These are phyloP conservation scores for Ptycholaimellus sp. DNA, from an alignment of 2,888 invertebrate genomes.

Conservation along the genomic window DNA sequence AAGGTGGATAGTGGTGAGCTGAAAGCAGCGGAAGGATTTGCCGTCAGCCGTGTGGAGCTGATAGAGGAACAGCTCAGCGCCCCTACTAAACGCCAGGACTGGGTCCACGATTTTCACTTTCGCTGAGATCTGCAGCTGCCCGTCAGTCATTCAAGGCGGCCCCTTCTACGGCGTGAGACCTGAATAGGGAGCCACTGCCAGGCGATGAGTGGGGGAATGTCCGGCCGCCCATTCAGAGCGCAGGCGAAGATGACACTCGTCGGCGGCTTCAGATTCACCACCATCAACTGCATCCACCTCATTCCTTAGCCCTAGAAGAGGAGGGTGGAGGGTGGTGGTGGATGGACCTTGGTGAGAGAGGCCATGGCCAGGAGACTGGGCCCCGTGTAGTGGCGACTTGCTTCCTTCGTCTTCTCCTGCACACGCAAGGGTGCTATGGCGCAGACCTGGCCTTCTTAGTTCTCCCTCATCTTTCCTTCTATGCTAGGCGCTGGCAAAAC, in stretches of 20 bases:
- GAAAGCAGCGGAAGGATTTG: slow-evolving; percentile 3
- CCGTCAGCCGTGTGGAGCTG: slow-evolving; percentile 33
- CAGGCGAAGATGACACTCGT: slow-evolving; percentile 13
- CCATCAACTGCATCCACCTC: no score
- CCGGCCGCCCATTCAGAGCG: slow-evolving; percentile 27
- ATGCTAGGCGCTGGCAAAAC: no score
- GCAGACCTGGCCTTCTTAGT: no score
- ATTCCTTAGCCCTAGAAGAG: slow-evolving; percentile 52
- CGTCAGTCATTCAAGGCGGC: slow-evolving; percentile 27
- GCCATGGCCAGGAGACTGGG: slow-evolving; percentile 37
- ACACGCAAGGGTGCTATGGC: slow-evolving; percentile 42
- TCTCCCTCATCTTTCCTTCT: no score
- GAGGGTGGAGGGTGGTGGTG: neutral
- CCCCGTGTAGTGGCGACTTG: slow-evolving; percentile 26
- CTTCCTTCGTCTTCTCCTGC: slow-evolving; percentile 31
- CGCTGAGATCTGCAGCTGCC: slow-evolving; percentile 11
- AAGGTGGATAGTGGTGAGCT: slow-evolving; percentile 43
- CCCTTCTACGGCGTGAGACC: slow-evolving; percentile 35
- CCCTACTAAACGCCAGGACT: slow-evolving; percentile 64
- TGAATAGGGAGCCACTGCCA: slow-evolving; percentile 75
- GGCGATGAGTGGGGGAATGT: slow-evolving; percentile 60
- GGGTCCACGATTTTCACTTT: slow-evolving; percentile 42
- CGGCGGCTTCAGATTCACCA: slow-evolving; percentile 10
- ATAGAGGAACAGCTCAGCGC: slow-evolving; percentile 57
- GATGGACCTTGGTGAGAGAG: slow-evolving; percentile 6